Base-by-base conservation (phyloP, 2,113 vertebrate genomes). In the Nasalis larvatus region DNA sequence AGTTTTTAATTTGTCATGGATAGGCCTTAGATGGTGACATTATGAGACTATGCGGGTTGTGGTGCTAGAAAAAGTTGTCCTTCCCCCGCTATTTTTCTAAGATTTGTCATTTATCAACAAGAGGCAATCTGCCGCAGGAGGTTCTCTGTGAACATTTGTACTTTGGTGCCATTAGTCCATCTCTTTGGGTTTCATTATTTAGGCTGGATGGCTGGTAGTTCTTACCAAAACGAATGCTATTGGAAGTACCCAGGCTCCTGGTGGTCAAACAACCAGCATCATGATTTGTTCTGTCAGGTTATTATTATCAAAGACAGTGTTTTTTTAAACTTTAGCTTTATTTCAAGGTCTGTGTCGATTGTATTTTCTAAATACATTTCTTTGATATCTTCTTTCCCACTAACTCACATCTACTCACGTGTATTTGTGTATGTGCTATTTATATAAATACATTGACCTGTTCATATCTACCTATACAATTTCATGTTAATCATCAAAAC, bases 201-300 rank as follows among this genome's bases (percentile, higher is more conserved):
- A 97, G 86, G 87, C 97, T 97, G 98, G 97, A 98, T 98, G 97
- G 98, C 98, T 98, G 97, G 97, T 98, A 98, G 95, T 97, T 98
- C 97, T 97, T 98, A 98, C 98, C 98, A 98, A 98, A 98, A 98
- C 96, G 98, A 98, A 98, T 98, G 81, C 96, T 96, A 76, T 98
- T 96, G 99, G 98, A 99, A 99, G 97, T 98, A 98, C 97, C 30
- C 95, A 97, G 98, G 94, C 96, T 98, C 98, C 97, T 91, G 1
- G 91, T 98, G 97, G 96, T 98, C 97, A 98, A 95, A 98, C 81
- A 98, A 86, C 97, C 94, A 98, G 97, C 96, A 97, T 87, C 96
- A 97, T 96, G 90, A 97, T 98, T 98, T 98, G 88, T 98, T 97
- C 98, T 94, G 69, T 88, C 86, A 98, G 96, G 98, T 84, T 97